Evolutionary conservation across 2,113 vertebrate species (phyloP).

Genomic region (Pterocles orientalis): DNA sequence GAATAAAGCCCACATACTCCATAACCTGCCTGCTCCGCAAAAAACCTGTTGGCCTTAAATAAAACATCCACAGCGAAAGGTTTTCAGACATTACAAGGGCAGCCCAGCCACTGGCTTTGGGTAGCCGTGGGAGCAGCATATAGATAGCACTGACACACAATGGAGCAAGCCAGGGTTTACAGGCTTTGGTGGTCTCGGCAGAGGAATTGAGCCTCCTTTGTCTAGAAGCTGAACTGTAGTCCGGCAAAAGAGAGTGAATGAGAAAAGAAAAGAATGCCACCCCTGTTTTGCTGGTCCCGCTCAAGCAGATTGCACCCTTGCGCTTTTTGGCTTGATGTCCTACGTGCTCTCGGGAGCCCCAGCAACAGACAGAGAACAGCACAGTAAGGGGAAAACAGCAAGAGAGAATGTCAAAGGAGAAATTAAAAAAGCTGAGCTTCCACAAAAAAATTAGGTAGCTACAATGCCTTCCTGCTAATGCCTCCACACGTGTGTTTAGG

Average conservation of each 20-base stretch:
- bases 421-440: neutral
- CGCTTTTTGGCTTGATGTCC: neutral
- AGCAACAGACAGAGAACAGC: neutral
- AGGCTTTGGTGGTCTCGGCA: neutral
- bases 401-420: neutral
- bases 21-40: neutral
- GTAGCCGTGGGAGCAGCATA: neutral
- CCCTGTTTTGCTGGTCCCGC: neutral
- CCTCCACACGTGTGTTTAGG: neutral
- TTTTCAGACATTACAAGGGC: neutral
- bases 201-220: slow-evolving; percentile 23
- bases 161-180: slow-evolving; percentile 19
- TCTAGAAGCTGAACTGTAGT: neutral
- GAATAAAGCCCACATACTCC: neutral
- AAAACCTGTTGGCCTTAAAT: neutral
- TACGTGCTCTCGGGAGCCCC: neutral
- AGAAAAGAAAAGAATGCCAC: neutral
- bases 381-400: neutral
- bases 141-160: neutral
- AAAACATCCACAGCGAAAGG: neutral
- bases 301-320: neutral
- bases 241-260: neutral
- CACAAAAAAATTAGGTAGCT: neutral
- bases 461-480: neutral
- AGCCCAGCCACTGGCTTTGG: neutral